Conservation (phyloP, 2,797 vertebrate species). For the Columba guinea region DNA sequence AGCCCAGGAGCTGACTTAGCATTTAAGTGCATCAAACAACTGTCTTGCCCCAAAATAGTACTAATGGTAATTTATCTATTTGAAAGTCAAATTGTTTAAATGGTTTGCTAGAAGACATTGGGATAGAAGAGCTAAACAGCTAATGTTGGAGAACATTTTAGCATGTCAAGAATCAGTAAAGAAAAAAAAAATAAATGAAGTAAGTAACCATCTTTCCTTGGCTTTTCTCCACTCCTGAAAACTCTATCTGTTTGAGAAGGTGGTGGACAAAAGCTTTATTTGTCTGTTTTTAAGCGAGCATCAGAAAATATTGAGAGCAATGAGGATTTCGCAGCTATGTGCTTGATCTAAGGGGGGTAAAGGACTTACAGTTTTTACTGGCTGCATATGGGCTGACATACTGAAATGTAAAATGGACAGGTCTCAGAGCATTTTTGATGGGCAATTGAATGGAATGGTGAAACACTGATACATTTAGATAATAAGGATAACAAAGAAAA, state of each 20-base stretch:
- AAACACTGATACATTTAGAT: neutral
- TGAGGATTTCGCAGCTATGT: rapidly evolving
- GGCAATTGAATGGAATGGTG: neutral
- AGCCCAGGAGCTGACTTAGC: neutral
- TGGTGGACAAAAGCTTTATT: neutral
- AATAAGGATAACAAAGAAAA: neutral
- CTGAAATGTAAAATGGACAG: neutral
- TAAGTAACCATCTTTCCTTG: neutral
- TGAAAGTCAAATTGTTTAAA: neutral
- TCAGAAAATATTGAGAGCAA: neutral
- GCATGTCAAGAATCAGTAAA: neutral
- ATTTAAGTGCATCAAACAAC: neutral
- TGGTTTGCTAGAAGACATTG: neutral
- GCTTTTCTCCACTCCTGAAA: neutral
- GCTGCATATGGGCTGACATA: neutral
- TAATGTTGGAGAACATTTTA: neutral
- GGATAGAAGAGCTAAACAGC: neutral
- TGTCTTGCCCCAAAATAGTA: neutral
- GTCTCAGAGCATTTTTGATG: neutral
- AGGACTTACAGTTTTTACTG: neutral
- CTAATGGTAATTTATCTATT: neutral
- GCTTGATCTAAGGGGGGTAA: neutral
- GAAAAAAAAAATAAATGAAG: neutral
- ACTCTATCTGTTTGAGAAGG: neutral
- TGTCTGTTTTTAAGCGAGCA: neutral